Evolutionary conservation across 2,113 vertebrate genomes (phyloP), one percentile per base, ranked within the genome.

Genomic region (Brachionichthys hirsutus): DNA sequence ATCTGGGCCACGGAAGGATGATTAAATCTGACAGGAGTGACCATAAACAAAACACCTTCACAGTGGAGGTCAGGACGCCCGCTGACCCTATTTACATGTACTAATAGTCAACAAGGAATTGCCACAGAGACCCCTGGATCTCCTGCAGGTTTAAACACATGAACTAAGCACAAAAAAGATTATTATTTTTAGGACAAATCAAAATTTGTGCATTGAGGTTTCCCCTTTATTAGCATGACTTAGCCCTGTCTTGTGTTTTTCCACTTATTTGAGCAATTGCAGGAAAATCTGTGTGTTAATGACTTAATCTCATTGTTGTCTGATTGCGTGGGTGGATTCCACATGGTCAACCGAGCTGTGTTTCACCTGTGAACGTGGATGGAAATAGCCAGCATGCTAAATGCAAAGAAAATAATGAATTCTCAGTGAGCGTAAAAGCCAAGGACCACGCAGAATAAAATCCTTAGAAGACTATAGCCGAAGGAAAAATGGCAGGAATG

Each of bases 401-500:
- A 12, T 30, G 24, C 8, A 38, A 38, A 1, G 36, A 38, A 38
- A 38, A 10, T 6, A 38, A 10, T 38, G 36, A 38, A 38, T 12
- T 38, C 36, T 38, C 36, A 30, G 24, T 3, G 24, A 30, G 24
- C 24, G 9, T 38, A 3, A 38, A 35, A 6, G 12, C 36, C 9
- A 38, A 38, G 36, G 36, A 38, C 3, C 36, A 6, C 15, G 17
- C 1, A 46, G n/a, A 22, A 18, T 12, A 36, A 16, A 40, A 44
- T 9, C 22, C 40, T 53, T 11, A 18, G 17, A 12, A 5, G 14
- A 36, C 46, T 53, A 43, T 51, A 67, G 10, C 43, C 8, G 41
- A 49, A 16, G 40, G 38, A 64, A 53, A 62, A 76, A 79, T 58
- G 43, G 19, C 30, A 69, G 67, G 70, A 74, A 85, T 82, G 78